phyloP scores from a whole-genome alignment of 2,113 vertebrate species.

The Sapayoa aenigma region DNA sequence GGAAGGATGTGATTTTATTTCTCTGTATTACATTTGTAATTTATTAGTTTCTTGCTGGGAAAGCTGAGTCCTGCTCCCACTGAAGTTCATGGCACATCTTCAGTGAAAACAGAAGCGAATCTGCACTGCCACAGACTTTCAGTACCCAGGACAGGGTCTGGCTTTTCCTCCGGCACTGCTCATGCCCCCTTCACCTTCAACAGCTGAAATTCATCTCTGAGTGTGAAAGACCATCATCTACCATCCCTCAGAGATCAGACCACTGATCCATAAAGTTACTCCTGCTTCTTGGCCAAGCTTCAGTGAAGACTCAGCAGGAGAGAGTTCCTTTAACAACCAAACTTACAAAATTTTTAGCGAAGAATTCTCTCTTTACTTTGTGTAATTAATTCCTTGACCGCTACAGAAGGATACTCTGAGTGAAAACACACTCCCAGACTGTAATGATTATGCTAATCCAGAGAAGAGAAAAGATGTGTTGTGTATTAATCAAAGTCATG shows the following conservation, averaged over 20 bases:
- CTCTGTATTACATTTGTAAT: not conserved
- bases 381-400: conserved; percentile 33
- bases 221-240: not conserved
- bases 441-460: conserved; percentile 50
- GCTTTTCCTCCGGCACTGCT: not conserved
- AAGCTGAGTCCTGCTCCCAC: not conserved
- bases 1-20: not conserved
- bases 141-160: not conserved
- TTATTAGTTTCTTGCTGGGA: not conserved
- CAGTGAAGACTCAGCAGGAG: not conserved
- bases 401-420: not conserved
- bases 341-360: not conserved
- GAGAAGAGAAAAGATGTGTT: not conserved
- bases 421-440: not conserved
- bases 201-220: not conserved
- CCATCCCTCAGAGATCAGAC: not conserved
- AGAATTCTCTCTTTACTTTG: not conserved
- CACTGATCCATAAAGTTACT: not conserved
- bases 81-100: not conserved
- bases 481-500: conserved; percentile 36
- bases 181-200: not conserved
- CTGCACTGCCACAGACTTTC: not conserved
- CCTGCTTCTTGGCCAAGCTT: not conserved
- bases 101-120: not conserved
- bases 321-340: not conserved